These are phyloP conservation scores for Cyanocitta stelleri DNA, from an alignment of 2,113 vertebrate species.

Conservation along the genomic window DNA sequence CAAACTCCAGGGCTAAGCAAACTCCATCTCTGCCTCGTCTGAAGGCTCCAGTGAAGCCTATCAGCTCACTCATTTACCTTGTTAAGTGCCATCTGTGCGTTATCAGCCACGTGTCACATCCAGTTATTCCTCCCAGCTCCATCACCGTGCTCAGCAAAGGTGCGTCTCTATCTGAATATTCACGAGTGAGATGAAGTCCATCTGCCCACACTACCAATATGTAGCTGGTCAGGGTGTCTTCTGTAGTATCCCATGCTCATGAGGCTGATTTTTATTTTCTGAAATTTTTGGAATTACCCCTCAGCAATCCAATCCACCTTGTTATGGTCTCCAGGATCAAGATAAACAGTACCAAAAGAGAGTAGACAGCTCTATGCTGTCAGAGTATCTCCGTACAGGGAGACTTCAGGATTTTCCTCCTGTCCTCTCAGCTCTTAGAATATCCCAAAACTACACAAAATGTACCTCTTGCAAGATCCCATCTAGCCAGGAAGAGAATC, in stretches of 20 bases:
- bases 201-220: background rate
- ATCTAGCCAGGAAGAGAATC: background rate
- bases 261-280: background rate
- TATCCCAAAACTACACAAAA: background rate
- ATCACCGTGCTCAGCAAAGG: background rate
- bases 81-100: constrained; percentile 35
- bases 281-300: background rate
- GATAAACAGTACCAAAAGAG: background rate
- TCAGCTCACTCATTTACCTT: constrained; percentile 47
- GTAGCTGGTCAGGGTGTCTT: background rate
- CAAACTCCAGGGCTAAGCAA: background rate
- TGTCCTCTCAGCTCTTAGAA: background rate
- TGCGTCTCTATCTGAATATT: constrained; percentile 10
- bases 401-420: background rate
- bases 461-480: background rate
- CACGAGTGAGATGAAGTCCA: background rate
- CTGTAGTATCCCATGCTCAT: background rate
- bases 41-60: constrained; percentile 38
- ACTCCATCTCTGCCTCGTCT: background rate
- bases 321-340: background rate
- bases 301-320: background rate
- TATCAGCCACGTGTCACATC: constrained; percentile 15
- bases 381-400: background rate
- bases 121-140: constrained; percentile 37
- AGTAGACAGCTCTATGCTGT: background rate